Base-by-base conservation (phyloP, 2,888 invertebrate species). In the Idaea straminata region DNA sequence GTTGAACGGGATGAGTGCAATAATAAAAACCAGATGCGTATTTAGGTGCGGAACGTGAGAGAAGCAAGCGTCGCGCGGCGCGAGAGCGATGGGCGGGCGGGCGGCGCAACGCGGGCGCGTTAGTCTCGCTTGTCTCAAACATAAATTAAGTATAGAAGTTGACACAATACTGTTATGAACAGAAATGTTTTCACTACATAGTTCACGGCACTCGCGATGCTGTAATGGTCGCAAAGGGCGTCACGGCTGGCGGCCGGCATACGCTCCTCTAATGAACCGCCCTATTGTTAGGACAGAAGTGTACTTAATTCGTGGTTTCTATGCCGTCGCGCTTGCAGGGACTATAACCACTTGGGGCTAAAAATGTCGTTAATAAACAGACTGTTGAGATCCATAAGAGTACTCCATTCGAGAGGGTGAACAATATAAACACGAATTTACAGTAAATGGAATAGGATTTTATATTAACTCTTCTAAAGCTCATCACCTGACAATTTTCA, bases 191-290 rank as follows among this genome's bases (percentile, higher is more conserved):
- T 89, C 85, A 83, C 86, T 84, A 85, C 82, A 77, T 86, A 84
- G 83, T 86, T 86, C 82, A 83, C 82, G 87, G 82, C 77, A 13
- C 25, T 25, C 47, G 47, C 47, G 47, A 13, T 13, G 47, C 47
- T 77, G 83, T 88, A 88, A 88, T 88, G 89, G 86, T 84, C 70
- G 76, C 75, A 72, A 83, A 84, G 89, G 91, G 89, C 84, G 91
- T 87, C 89, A 89, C 87, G 91, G 86, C 76, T 84, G 84, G 83
- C 86, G 89, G 86, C 77, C 83, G 86, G 84, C 91, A 87, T 88
- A 88, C 89, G 91, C 72, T 84, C 87, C 81, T 70, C 82, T 91
- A 91, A 92, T 91, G 91, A 91, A 91, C 83, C 83, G 77, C 81
- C 84, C 87, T 85, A 88, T 91, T 91, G 90, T 91, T 86, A 80